A percentile compares a stretch with the other conserved stretches of the same genome.
These are phyloP conservation scores for Mechanitis messenoides DNA, from an alignment of 2,888 invertebrate species.

Conservation along the genomic window DNA sequence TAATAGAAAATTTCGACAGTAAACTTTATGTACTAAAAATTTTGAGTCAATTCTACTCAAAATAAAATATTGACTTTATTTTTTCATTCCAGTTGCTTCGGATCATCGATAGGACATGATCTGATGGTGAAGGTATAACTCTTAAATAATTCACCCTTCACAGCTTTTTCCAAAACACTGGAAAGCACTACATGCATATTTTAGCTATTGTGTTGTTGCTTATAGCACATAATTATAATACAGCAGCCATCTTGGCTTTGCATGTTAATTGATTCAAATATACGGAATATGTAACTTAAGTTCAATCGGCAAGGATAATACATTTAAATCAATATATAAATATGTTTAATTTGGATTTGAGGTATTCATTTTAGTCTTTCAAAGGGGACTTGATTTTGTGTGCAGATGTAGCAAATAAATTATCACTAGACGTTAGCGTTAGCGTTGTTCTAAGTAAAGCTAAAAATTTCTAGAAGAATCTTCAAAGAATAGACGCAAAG, in stretches of 20 bases:
- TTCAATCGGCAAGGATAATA: too few relatives aligned
- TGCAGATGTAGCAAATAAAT: constrained; percentile 1
- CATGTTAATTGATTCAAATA: constrained; percentile 3
- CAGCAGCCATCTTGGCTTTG: constrained; percentile 6
- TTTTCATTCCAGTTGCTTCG: constrained; percentile 32
- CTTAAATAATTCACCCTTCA: constrained; percentile 16
- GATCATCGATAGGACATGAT: constrained; percentile 53
- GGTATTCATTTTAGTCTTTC: too few relatives aligned
- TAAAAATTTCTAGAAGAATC: constrained; percentile 15
- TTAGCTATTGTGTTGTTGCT: constrained; percentile 5
- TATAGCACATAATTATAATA: not conserved
- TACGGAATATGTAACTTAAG: too few relatives aligned
- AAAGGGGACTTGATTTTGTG: too few relatives aligned
- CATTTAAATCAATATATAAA: too few relatives aligned
- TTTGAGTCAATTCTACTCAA: too few relatives aligned
- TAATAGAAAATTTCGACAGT: constrained; percentile 18
- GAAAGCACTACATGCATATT: constrained; percentile 14
- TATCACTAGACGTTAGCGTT: too few relatives aligned
- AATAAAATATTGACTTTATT: constrained; percentile 16
- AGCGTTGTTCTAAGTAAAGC: not conserved
- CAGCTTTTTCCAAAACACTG: constrained; percentile 16
- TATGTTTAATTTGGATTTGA: too few relatives aligned
- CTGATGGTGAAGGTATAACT: constrained; percentile 61
- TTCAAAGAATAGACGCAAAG: constrained; percentile 20
- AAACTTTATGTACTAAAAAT: constrained; percentile 10